phyloP scores from a whole-genome alignment of 2,113 vertebrate genomes.

The Gobio gobio region DNA sequence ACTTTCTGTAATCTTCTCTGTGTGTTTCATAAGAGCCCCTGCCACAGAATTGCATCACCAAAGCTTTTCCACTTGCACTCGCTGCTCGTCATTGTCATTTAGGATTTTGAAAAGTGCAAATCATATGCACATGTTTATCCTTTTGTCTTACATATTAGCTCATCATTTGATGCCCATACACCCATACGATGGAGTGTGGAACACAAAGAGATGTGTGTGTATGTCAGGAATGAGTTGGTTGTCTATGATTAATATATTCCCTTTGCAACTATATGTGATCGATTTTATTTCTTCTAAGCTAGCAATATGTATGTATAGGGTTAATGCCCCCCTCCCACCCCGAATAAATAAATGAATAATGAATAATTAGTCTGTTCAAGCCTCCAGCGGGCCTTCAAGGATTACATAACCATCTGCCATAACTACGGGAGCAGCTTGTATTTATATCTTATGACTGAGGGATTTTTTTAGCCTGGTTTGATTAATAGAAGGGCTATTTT shows the following conservation, averaged over 20 bases:
- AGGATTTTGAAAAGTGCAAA: background rate
- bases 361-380: background rate
- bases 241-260: background rate
- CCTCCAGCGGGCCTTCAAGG: background rate
- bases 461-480: background rate
- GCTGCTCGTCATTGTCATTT: conserved; percentile 24
- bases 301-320: background rate
- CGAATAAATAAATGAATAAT: background rate
- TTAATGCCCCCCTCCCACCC: background rate
- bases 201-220: background rate
- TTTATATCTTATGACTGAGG: background rate
- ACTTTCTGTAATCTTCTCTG: conserved; percentile 78
- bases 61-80: conserved; percentile 44
- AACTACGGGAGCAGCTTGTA: background rate
- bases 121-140: background rate
- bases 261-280: background rate
- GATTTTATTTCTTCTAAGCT: background rate
- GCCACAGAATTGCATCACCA: conserved; percentile 77
- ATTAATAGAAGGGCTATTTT: conserved; percentile 7
- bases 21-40: conserved; percentile 76
- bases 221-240: background rate
- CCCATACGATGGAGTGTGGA: too few species aligned
- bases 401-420: conserved; percentile 20
- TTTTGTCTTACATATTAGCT: background rate
- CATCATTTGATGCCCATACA: background rate